Base-by-base conservation (phyloP, 2,113 vertebrate species). In the Pteruthius melanotis region DNA sequence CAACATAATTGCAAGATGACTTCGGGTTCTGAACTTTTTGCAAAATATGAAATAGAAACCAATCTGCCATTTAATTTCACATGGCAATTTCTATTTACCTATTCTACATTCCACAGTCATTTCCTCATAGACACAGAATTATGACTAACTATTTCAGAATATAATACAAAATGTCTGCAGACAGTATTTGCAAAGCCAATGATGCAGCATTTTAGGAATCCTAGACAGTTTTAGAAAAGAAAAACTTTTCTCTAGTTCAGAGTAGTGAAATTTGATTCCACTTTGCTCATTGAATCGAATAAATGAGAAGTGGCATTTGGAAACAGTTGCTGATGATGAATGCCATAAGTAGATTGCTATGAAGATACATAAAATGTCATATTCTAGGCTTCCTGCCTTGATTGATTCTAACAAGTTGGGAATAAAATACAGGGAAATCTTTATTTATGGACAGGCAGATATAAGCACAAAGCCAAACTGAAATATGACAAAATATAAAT, bases 321-420 rank as follows among this genome's bases (percentile, higher is more conserved):
- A 96, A 96, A 89, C 65, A 93, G 54, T 92, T 95, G 95, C 47
- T 74, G 81, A 91, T 96, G 83, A 97, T 94, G 87, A 97, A 96
- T 93, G 81, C 16, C 6, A 0, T 78, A 87, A 92, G 66, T 64
- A 86, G 83, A 96, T 54, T 93, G 68, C 90, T 95, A 53, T 84
- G 63, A 93, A 97, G 84, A 95, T 42, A 94, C 60, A 91, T 80
- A 92, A 95, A 95, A 96, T 83, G 71, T 77, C 87, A 96, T 93
- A 96, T 92, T 80, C 85, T 56, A 80, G 79, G 54, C 89, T 94
- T 95, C 52, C 57, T 93, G 66, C 50, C 26, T 80, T 94, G 89
- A 96, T 83, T 96, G 84, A 92, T 97, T 97, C 96, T 80, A 95
- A 85, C 37, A 53, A 28, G 59, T 93, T 91, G 84, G 53, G 95